Percentiles rank a stretch among this genome's conserved stretches.
Evolutionary conservation across 2,888 invertebrate species (phyloP).

Genomic region (Andrena chrysosceles): DNA sequence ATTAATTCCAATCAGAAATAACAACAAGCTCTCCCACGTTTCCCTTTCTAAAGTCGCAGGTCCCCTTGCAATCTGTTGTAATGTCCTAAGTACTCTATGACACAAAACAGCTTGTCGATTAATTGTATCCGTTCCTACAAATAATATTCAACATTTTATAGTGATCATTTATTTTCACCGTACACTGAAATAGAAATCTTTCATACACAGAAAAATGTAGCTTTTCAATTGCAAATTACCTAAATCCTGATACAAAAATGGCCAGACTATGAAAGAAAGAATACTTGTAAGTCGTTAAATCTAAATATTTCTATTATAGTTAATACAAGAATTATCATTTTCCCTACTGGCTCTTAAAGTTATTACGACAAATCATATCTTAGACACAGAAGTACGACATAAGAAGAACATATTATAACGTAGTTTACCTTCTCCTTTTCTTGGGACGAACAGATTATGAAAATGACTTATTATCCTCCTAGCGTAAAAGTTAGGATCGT

Average conservation of each 20-base stretch:
- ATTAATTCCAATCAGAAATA: slow-evolving; percentile 95
- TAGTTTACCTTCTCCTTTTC: slow-evolving; percentile 94
- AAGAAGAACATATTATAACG: slow-evolving; percentile 21
- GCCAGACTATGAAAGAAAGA: slow-evolving; percentile 91
- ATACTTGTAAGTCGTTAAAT: slow-evolving; percentile 42
- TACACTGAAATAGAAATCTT: slow-evolving; percentile 19
- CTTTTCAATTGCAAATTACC: slow-evolving; percentile 86
- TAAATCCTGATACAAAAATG: slow-evolving; percentile 95
- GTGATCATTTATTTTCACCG: slow-evolving; percentile 2
- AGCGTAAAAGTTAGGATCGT: slow-evolving; percentile 96
- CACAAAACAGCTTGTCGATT: slow-evolving; percentile 97
- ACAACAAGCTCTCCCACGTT: slow-evolving; percentile 95
- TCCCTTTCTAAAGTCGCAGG: slow-evolving; percentile 91
- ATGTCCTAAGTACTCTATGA: slow-evolving; percentile 94
- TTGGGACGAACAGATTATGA: slow-evolving; percentile 97
- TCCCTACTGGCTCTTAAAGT: not conserved
- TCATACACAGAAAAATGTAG: slow-evolving; percentile 36
- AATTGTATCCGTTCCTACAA: slow-evolving; percentile 93
- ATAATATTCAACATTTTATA: slow-evolving; percentile 43
- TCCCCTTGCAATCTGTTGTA: slow-evolving; percentile 92
- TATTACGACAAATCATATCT: not conserved
- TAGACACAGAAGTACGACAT: not conserved
- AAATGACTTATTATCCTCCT: slow-evolving; percentile 96
- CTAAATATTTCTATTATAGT: slow-evolving; percentile 9
- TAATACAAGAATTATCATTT: not conserved